These are phyloP conservation scores for Triops longicaudatus DNA, from an alignment of 1,140 invertebrate genomes.

Conservation along the genomic window DNA sequence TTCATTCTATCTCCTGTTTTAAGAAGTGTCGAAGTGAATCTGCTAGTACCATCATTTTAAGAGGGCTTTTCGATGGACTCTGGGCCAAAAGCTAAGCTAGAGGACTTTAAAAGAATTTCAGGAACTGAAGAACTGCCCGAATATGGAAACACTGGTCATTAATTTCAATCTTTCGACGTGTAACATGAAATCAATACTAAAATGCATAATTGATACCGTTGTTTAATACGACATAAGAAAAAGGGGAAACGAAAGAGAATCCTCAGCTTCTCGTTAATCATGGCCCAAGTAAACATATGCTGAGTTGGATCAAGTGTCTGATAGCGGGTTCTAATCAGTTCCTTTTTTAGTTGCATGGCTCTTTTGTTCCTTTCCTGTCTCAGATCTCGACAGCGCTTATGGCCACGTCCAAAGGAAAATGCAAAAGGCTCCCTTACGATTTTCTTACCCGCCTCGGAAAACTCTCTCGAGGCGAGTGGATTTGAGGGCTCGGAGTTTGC, in stretches of 20 bases:
- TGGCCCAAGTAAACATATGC: constrained; percentile 8
- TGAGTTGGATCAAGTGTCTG: constrained; percentile 2
- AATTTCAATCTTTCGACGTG: neutral
- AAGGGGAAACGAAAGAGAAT: neutral
- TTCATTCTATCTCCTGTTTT: too few species aligned
- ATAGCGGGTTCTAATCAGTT: constrained; percentile 8
- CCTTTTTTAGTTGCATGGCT: neutral
- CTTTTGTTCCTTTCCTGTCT: neutral
- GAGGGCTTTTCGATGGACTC: too few species aligned
- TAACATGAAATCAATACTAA: neutral
- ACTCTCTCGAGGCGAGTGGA: neutral
- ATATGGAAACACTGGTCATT: neutral
- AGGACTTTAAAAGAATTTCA: too few species aligned
- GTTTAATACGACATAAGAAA: neutral
- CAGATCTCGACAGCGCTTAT: neutral
- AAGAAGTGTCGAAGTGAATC: too few species aligned
- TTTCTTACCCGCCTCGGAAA: neutral
- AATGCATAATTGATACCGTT: neutral
- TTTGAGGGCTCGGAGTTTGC: neutral
- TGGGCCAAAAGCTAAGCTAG: too few species aligned
- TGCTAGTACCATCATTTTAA: too few species aligned
- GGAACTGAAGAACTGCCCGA: too few species aligned
- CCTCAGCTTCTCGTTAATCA: neutral
- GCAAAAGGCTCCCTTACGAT: neutral
- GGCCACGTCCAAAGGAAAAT: neutral